Evolutionary conservation across 2,113 vertebrate species (phyloP).

Genomic region (Thunnus maccoyii): DNA sequence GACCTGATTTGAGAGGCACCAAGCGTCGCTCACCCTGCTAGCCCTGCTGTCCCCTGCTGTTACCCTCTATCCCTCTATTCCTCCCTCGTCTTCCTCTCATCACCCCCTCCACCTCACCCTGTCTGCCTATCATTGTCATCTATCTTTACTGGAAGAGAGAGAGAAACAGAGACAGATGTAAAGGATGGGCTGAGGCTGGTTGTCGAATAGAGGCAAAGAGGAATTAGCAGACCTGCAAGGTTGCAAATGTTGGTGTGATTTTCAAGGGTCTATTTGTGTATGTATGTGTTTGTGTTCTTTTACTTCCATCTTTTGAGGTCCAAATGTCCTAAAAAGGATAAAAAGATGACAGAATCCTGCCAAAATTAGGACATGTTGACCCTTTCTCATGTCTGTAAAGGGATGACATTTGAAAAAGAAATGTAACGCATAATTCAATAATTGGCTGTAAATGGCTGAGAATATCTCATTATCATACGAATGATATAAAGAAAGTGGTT

Average conservation of each 20-base stretch:
- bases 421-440: not conserved
- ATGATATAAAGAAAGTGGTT: not conserved
- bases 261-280: conserved; percentile 3
- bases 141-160: conserved; percentile 45
- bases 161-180: conserved; percentile 41
- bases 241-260: conserved; percentile 27
- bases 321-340: not conserved
- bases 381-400: not conserved
- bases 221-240: conserved; percentile 79
- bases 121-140: conserved; percentile 72
- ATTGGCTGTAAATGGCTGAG: not conserved
- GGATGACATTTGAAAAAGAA: not conserved
- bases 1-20: conserved; percentile 89
- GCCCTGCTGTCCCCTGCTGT: conserved; percentile 80
- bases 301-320: not conserved
- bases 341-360: conserved; percentile 7
- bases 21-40: conserved; percentile 84
- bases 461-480: not conserved
- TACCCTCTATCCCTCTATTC: conserved; percentile 73
- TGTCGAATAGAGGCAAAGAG: conserved; percentile 82
- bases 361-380: not conserved
- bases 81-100: conserved; percentile 64
- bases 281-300: not conserved
- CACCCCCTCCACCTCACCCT: conserved; percentile 59
- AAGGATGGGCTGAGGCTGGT: conserved; percentile 82